These are phyloP conservation scores for Megaleporinus macrocephalus DNA, from an alignment of 2,113 vertebrate species.

Conservation along the genomic window DNA sequence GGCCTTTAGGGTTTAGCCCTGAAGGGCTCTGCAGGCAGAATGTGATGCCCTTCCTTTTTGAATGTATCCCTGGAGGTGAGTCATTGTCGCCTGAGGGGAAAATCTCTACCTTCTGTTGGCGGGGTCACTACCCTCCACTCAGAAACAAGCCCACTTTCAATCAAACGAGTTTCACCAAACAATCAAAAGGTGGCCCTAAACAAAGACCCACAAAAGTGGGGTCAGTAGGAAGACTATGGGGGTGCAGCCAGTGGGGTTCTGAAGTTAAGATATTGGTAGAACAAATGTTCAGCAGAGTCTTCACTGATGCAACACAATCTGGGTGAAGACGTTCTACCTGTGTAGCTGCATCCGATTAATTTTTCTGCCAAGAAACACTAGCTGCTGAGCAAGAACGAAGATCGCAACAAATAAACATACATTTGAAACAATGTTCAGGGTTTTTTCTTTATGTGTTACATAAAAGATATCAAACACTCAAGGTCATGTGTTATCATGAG, in stretches of 20 bases:
- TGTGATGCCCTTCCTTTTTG: conserved; percentile 38
- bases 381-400: no score
- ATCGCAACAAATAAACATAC: no score
- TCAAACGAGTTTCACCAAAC: neutral
- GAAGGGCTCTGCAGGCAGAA: conserved; percentile 36
- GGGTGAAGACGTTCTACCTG: no score
- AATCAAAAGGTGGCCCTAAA: conserved; percentile 30
- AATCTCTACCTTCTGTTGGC: conserved; percentile 1
- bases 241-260: conserved; percentile 19
- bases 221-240: conserved; percentile 23
- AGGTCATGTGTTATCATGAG: no score
- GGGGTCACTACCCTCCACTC: conserved; percentile 24
- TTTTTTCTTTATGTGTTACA: no score
- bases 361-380: no score
- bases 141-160: conserved; percentile 36
- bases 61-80: conserved; percentile 18
- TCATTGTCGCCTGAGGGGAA: neutral
- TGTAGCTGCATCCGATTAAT: no score
- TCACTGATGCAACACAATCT: no score
- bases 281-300: no score
- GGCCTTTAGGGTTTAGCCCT: conserved; percentile 28
- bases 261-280: neutral
- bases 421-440: no score
- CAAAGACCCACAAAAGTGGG: conserved; percentile 37
- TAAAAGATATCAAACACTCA: no score